phyloP scores from a whole-genome alignment of 2,888 invertebrate species.

The Amiota communis region DNA sequence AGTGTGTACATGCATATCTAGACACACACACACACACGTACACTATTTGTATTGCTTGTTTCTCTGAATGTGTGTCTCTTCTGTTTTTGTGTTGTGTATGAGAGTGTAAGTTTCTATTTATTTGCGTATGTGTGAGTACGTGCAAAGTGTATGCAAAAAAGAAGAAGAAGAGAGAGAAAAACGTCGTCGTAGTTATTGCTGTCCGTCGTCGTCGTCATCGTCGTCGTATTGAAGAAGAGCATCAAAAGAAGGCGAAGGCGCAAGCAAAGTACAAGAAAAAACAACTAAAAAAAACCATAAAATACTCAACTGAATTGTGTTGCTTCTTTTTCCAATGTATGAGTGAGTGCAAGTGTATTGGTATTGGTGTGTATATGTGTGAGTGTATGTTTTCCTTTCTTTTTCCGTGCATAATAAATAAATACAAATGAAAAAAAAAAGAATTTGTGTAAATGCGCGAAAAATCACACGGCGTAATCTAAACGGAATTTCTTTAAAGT shows the following conservation, averaged over 20 bases:
- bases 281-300: constrained; percentile 11
- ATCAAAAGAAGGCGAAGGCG: constrained; percentile 28
- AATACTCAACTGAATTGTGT: background rate
- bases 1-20: constrained; percentile 47
- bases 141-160: constrained; percentile 66
- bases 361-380: no score
- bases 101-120: constrained; percentile 44
- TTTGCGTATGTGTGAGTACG: constrained; percentile 54
- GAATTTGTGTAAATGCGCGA: constrained; percentile 9
- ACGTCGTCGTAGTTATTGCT: constrained; percentile 17
- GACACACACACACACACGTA: background rate
- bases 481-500: constrained; percentile 51
- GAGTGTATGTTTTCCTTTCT: background rate
- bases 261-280: constrained; percentile 34
- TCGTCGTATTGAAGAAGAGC: no score
- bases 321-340: background rate
- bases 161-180: constrained; percentile 62
- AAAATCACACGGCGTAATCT: constrained; percentile 46
- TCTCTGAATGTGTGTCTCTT: constrained; percentile 36
- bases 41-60: constrained; percentile 24
- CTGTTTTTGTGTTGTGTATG: constrained; percentile 33
- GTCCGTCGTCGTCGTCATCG: no score
- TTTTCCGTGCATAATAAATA: constrained; percentile 1
- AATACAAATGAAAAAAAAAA: background rate
- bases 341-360: no score